A percentile compares a stretch with the other conserved stretches of the same genome.
These are phyloP conservation scores for Therioaphis trifolii DNA, from an alignment of 2,888 invertebrate genomes.

Conservation along the genomic window DNA sequence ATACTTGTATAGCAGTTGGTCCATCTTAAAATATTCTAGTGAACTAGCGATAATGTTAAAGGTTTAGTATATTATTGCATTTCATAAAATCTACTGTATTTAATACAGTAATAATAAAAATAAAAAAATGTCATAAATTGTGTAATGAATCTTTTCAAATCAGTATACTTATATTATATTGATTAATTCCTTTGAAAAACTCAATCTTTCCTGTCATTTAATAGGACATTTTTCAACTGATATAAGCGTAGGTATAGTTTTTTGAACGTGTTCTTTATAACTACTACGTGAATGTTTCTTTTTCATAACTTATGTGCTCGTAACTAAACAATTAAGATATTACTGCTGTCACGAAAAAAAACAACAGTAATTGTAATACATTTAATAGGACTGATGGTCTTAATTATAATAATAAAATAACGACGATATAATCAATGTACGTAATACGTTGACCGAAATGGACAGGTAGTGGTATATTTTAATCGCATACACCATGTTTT, in stretches of 20 bases:
- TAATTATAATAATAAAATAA: neutral
- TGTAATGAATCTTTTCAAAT: too few species aligned
- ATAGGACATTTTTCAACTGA: neutral
- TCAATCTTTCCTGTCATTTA: neutral
- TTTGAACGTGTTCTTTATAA: too few species aligned
- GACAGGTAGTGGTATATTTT: neutral
- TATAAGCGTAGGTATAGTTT: neutral
- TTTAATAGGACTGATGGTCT: too few species aligned
- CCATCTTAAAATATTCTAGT: too few species aligned
- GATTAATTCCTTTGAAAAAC: slow-evolving; percentile 15
- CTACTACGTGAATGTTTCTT: too few species aligned
- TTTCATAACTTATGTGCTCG: too few species aligned
- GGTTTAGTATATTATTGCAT: neutral
- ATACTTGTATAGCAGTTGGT: too few species aligned
- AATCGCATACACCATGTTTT: neutral
- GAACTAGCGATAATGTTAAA: neutral
- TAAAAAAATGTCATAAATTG: too few species aligned
- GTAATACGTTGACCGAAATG: neutral
- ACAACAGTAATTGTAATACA: too few species aligned
- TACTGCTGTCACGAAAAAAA: too few species aligned
- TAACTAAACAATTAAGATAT: too few species aligned
- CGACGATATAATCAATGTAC: neutral
- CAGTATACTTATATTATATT: neutral
- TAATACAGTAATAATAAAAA: too few species aligned
- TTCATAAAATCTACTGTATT: slow-evolving; percentile 38